Evolutionary conservation across 2,113 vertebrate genomes (phyloP), one percentile per base, ranked within the genome.

Genomic region (Otis tarda): DNA sequence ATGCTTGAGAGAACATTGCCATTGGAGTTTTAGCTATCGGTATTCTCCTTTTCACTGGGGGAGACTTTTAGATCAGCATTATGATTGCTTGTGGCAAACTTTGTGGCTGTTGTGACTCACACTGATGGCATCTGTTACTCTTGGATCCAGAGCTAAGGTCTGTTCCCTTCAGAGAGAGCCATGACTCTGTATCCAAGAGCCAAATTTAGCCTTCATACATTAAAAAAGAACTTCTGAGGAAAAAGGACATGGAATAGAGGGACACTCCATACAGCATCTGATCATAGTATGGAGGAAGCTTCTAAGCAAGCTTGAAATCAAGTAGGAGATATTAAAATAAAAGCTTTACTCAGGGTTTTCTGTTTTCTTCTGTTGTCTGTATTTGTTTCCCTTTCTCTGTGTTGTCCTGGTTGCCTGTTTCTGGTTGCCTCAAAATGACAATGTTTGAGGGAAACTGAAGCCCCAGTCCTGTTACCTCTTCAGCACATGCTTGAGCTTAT

Each of bases 71-170:
- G 78, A 73, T 92, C 70, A 79, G 77, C 14, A 6, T 63, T 78
- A 20, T 89, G 56, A 70, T 90, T 89, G 41, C 83, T 95, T 92
- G 49, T 94, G 90, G 80, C 90, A 92, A 96, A 91, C 39, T 92
- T 57, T 50, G 73, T 75, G 80, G 65, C 86, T 92, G 47, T 94
- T 95, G 78, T 92, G 94, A 94, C 65, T 96, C 96, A 95, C 55
- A 65, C 45, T 60, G 45, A 89, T 87, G 87, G 74, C 91, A 95
- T 96, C 91, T 94, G 94, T 75, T 95, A 69, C 81, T 92, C 57
- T 91, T 93, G 94, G 91, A 94, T 87, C 39, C 74, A 85, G 76
- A 94, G 41, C 61, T 79, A 61, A 85, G 94, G 80, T 80, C 93
- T 91, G 55, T 76, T 94, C 74, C 74, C 83, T 89, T 91, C 70